Evolutionary conservation across 2,888 invertebrate genomes (phyloP), one percentile per base, ranked within the genome.

Genomic region (Tetrapedia diversipes): DNA sequence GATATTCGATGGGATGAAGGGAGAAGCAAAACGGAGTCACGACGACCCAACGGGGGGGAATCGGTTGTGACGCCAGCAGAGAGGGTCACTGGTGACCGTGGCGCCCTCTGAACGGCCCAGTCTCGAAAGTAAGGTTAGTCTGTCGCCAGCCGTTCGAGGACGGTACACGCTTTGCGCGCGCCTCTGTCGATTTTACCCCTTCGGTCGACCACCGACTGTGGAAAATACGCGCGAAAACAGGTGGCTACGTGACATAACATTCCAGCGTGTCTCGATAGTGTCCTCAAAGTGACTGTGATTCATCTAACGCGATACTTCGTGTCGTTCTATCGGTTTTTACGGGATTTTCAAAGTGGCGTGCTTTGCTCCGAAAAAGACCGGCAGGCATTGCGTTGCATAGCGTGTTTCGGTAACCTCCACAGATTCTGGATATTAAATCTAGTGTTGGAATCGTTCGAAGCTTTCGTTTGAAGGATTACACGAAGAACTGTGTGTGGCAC

Each of bases 81-180:
- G 77, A 71, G 84, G 84, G 80, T 77, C 81, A 37, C 53, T 0
- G 53, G 11, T 41, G 83, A 86, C 64, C 72, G 75, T 86, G 88
- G 85, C 88, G 91, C 91, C 90, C 88, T 83, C 91, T 88, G 81
- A 69, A 76, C 87, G 89, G 88, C 80, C 80, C 85, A 70, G 78
- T 66, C 67, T 65, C 59, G 82, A 89, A 89, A 87, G 88, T 89
- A 80, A 85, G 86, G 81, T 85, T 85, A 91, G 91, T 91, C 87
- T 83, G 87, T 89, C 88, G 86, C 83, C 81, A 88, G 88, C 84
- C 89, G 86, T 85, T 81, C 82, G 80, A 84, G 79, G 68, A 79
- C 59, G 81, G 78, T 51, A 79, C 70, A 81, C 77, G 82, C 65
- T 72, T 24, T 70, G 74, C 56, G 81, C 64, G 80, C 53, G 64